phyloP scores from a whole-genome alignment of 2,888 invertebrate species.

The Crocallis elinguaria region DNA sequence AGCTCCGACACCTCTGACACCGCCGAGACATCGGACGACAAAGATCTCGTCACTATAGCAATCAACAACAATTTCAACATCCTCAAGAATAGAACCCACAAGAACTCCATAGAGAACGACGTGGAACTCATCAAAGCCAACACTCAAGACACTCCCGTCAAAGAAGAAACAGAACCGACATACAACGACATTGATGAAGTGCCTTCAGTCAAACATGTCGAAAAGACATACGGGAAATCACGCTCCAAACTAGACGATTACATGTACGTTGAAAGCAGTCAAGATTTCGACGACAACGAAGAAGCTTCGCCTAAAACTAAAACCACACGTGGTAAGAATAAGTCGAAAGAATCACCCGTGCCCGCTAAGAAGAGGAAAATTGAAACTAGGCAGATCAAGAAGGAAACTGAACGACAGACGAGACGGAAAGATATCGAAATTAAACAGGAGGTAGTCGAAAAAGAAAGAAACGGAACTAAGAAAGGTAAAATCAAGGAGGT shows the following conservation, averaged over 20 bases:
- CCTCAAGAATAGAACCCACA: constrained; percentile 65
- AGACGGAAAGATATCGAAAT: too few relatives aligned
- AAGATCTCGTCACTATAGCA: constrained; percentile 60
- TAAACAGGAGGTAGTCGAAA: too few relatives aligned
- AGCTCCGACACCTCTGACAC: too few relatives aligned
- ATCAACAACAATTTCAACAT: constrained; percentile 49
- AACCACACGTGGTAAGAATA: constrained; percentile 58
- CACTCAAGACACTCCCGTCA: constrained; percentile 64
- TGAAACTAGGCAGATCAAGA: constrained; percentile 49
- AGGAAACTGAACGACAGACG: constrained; percentile 48
- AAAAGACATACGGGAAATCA: constrained; percentile 73
- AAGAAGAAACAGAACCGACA: constrained; percentile 53
- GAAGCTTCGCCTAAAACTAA: constrained; percentile 66
- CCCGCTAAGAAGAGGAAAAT: constrained; percentile 74
- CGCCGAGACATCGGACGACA: constrained; percentile 55
- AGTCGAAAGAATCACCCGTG: constrained; percentile 59
- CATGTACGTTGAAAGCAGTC: constrained; percentile 73
- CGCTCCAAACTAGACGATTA: constrained; percentile 75
- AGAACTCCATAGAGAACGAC: constrained; percentile 74
- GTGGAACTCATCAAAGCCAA: constrained; percentile 73
- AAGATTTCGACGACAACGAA: constrained; percentile 68
- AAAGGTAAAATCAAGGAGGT: not conserved
- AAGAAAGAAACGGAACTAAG: constrained; percentile 38
- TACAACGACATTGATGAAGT: constrained; percentile 64
- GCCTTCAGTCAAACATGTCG: constrained; percentile 71